A percentile compares a stretch with the other conserved stretches of the same genome.
Conservation (phyloP, 2,797 vertebrate genomes). For the Hydrolagus colliei region DNA sequence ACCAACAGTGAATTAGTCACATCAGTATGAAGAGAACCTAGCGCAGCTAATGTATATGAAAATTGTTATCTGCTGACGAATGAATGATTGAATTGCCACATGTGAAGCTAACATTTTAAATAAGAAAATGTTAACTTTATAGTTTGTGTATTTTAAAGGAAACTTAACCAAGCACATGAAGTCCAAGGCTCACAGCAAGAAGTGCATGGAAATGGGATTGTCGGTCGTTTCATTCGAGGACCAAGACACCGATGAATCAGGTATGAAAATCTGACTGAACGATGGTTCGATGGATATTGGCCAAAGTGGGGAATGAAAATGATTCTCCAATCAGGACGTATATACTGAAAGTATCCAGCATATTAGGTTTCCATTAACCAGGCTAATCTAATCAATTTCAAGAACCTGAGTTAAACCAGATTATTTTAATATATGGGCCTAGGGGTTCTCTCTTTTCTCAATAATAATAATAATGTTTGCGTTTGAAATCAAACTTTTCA, state of each 20-base stretch:
- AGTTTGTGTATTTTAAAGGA: constrained; percentile 62
- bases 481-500: no score
- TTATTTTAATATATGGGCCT: no score
- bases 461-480: no score
- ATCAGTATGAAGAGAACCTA: not conserved
- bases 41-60: not conserved
- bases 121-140: not conserved
- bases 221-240: constrained; percentile 79
- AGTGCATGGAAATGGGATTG: constrained; percentile 94
- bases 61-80: not conserved
- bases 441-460: no score
- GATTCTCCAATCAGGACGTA: no score
- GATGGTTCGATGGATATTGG: not conserved
- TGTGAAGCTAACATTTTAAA: not conserved
- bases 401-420: no score
- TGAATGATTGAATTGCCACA: not conserved
- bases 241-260: constrained; percentile 88
- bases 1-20: no score
- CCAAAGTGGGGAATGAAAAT: no score
- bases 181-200: constrained; percentile 98
- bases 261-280: constrained; percentile 54
- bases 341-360: no score
- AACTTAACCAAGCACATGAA: constrained; percentile 99
- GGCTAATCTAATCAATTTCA: no score
- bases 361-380: no score